Base-by-base conservation (phyloP, 2,797 vertebrate species). In the Acipenser oxyrinchus region DNA sequence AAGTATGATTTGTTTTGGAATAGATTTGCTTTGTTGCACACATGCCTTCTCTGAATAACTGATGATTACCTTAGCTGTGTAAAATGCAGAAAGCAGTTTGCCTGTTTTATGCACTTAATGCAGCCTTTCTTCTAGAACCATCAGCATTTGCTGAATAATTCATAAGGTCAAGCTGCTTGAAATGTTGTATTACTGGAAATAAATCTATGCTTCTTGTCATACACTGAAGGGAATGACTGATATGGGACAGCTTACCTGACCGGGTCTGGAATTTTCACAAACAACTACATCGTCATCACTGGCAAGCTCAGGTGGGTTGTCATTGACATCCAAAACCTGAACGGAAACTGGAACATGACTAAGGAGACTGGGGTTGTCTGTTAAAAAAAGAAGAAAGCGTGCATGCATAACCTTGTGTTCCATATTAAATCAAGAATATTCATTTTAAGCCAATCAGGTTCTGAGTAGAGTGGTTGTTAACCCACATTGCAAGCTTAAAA, bases 281-380 rank as follows among this genome's bases (percentile, higher is more conserved):
- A 98, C 93, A 10, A 98, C 86, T 77, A 95, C 84, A 72, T 98
- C 93, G 71, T 95, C 92, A 15, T 96, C 91, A 37, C 85, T 88
- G 57, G 87, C 84, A 66, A 99, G 88, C 77, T 94, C 85, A 0
- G 96, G 96, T 1, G 93, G 89, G 72, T 99, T 97, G 87, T 99
- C 96, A 64, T 99, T 99, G 78, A 97, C 76, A 65, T 99, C 96
- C 69, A 99, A 83, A 63, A 99, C 93, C 88, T 91, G 94, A 79
- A 98, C 82, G 61, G 88, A 92, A 75, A 98, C 90, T 1, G 91
- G 87, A 67, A 94, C 90, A 0, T 90, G 90, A 74, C 91, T 96
- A 78, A 94, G 83, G 55, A 96, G 89, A 64, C 68, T 86, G 69
- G 93, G 93, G 79, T 93, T 95, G 78, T 94, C 96, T 99, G 87